Percentiles rank a stretch among this genome's conserved stretches.
Evolutionary conservation across 92 coral and sea anemone species (phyloP).

Genomic region (Umimayanthus kanabou): DNA sequence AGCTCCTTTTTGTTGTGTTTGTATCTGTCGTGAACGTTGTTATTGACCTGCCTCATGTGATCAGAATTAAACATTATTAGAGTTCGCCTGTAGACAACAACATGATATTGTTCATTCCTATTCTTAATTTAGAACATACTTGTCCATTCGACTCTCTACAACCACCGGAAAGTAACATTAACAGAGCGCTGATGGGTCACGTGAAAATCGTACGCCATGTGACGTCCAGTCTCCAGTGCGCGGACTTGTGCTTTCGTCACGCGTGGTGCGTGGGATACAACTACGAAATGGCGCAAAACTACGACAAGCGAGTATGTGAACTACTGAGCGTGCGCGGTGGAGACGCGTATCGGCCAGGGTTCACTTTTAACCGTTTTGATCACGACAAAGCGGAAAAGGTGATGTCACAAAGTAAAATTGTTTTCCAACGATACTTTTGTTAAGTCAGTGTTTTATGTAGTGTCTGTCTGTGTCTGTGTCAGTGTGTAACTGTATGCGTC

Average conservation of each 20-base stretch:
- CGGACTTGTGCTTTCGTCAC: background rate
- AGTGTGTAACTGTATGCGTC: too few relatives aligned
- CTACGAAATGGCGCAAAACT: background rate
- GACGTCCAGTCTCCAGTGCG: background rate
- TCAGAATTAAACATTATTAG: too few relatives aligned
- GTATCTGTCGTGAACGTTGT: too few relatives aligned
- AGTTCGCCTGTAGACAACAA: too few relatives aligned
- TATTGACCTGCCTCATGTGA: too few relatives aligned
- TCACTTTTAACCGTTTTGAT: background rate
- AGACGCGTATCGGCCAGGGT: background rate
- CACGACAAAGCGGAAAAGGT: constrained; percentile 1
- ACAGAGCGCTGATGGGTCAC: background rate
- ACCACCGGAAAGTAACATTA: background rate
- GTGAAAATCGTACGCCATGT: background rate
- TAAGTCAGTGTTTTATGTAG: too few relatives aligned
- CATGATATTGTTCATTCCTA: too few relatives aligned
- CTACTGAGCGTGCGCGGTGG: background rate
- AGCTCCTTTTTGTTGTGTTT: too few relatives aligned
- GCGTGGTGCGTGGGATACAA: constrained; percentile 3
- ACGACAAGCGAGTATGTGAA: background rate
- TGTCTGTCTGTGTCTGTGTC: too few relatives aligned
- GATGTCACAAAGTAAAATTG: background rate
- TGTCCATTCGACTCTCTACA: background rate
- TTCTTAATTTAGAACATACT: background rate
- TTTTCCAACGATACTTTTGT: too few relatives aligned